These are phyloP conservation scores for Drosophila auraria DNA, from an alignment of 1,140 invertebrate genomes.

Conservation along the genomic window DNA sequence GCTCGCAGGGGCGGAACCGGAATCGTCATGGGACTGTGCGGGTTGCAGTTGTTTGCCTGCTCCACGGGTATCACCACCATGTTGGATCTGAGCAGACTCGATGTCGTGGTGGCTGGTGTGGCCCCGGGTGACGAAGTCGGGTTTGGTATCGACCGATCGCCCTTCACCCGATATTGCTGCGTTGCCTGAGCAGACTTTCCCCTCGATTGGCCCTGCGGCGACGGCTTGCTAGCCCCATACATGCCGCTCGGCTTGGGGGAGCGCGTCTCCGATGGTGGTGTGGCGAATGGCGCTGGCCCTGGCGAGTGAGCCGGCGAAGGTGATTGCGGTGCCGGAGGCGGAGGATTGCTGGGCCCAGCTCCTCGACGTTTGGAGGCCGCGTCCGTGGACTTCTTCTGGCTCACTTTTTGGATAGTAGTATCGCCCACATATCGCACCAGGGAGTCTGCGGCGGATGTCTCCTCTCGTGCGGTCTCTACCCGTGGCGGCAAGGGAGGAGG, in stretches of 20 bases:
- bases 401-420: slow-evolving; percentile 74
- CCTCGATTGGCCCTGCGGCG: slow-evolving; percentile 10
- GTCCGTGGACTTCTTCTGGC: slow-evolving; percentile 49
- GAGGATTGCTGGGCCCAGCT: slow-evolving; percentile 39
- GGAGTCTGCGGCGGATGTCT: slow-evolving; percentile 16
- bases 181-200: slow-evolving; percentile 11
- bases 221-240: neutral
- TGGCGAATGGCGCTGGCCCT: slow-evolving; percentile 3
- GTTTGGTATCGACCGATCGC: slow-evolving; percentile 26
- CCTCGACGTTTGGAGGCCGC: slow-evolving; percentile 32
- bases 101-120: slow-evolving; percentile 24
- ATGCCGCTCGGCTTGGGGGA: slow-evolving; percentile 30
- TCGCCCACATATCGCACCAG: slow-evolving; percentile 73
- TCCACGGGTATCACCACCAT: slow-evolving; percentile 83
- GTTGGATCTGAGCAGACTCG: slow-evolving; percentile 65
- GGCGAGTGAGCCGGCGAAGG: slow-evolving; percentile 31
- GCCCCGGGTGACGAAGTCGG: slow-evolving; percentile 10
- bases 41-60: slow-evolving; percentile 24
- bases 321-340: slow-evolving; percentile 45
- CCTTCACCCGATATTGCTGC: slow-evolving; percentile 36
- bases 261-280: neutral
- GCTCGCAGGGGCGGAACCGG: slow-evolving; percentile 76
- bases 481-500: slow-evolving; percentile 37
- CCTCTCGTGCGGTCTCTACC: slow-evolving; percentile 6
- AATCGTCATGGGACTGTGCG: slow-evolving; percentile 61